phyloP scores from a whole-genome alignment of 92 coral and sea anemone genomes.

The Paramuricea clavata region DNA sequence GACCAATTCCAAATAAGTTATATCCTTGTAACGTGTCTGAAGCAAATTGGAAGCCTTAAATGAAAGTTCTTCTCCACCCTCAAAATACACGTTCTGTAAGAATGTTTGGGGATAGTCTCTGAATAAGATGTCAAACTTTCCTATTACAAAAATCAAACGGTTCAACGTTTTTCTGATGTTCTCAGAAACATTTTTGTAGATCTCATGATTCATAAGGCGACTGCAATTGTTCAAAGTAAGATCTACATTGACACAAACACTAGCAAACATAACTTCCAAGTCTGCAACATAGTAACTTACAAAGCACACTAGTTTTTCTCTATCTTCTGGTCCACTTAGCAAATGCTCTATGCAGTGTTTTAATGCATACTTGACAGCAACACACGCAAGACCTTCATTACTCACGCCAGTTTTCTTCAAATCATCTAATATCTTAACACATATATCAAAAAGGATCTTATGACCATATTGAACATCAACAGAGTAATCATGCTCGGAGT shows the following conservation, averaged over 20 bases:
- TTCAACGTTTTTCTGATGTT: not conserved
- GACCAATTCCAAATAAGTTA: conserved; percentile 53
- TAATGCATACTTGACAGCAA: conserved; percentile 67
- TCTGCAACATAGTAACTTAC: not conserved
- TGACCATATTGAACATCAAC: conserved; percentile 60
- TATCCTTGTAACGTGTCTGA: conserved; percentile 44
- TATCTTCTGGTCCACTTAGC: conserved; percentile 19
- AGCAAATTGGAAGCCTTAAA: conserved; percentile 53
- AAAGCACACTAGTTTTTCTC: conserved; percentile 9
- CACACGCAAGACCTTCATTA: not conserved
- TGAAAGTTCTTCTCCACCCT: conserved; percentile 52
- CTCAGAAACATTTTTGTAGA: not conserved
- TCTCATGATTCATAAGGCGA: not conserved
- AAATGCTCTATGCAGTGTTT: conserved; percentile 68
- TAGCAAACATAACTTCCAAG: not conserved
- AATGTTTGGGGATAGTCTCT: conserved; percentile 51
- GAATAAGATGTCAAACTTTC: conserved; percentile 46
- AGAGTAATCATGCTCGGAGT: conserved; percentile 57
- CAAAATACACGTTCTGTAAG: conserved; percentile 59
- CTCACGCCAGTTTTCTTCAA: conserved; percentile 1
- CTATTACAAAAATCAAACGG: not conserved
- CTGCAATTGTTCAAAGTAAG: not conserved
- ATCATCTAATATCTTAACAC: conserved; percentile 45
- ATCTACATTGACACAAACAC: not conserved
- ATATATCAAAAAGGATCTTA: conserved; percentile 53